These are phyloP conservation scores for Callionymus lyra DNA, from an alignment of 2,113 vertebrate genomes.

Conservation along the genomic window DNA sequence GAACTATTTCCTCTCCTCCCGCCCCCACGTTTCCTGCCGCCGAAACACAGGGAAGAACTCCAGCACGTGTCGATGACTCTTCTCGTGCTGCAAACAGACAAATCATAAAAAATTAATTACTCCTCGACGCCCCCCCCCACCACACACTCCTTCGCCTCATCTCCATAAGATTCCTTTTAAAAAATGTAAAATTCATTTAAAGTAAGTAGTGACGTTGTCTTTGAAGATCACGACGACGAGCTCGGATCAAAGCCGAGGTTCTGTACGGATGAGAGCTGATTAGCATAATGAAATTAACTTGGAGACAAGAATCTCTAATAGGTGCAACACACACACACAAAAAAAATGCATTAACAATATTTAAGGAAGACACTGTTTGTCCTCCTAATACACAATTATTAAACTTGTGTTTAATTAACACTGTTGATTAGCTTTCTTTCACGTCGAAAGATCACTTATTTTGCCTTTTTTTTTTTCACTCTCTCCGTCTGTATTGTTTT, in stretches of 20 bases:
- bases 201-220: conserved; percentile 99
- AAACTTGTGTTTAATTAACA: conserved; percentile 97
- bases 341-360: conserved; percentile 95
- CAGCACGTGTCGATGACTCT: conserved; percentile 80
- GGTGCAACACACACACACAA: conserved; percentile 95
- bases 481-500: conserved; percentile 34
- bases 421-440: conserved; percentile 84
- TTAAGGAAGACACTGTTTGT: conserved; percentile 97
- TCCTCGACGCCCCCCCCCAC: conserved; percentile 38
- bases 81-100: conserved; percentile 79
- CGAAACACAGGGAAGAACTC: conserved; percentile 85
- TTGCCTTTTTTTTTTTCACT: conserved; percentile 22
- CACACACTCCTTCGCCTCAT: conserved; percentile 78
- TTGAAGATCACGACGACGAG: conserved; percentile 99
- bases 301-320: conserved; percentile 99
- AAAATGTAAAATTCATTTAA: conserved; percentile 99
- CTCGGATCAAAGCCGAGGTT: conserved; percentile 98
- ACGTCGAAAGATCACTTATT: conserved; percentile 6
- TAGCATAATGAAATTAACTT: conserved; percentile 99
- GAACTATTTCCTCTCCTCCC: conserved; percentile 65
- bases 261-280: conserved; percentile 94
- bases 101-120: conserved; percentile 99
- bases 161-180: conserved; percentile 97
- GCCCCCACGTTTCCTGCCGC: conserved; percentile 69
- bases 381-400: conserved; percentile 93